These are phyloP conservation scores for Lytechinus variegatus DNA, from an alignment of 35 echinoderm and acorn worm genomes.

Conservation along the genomic window DNA sequence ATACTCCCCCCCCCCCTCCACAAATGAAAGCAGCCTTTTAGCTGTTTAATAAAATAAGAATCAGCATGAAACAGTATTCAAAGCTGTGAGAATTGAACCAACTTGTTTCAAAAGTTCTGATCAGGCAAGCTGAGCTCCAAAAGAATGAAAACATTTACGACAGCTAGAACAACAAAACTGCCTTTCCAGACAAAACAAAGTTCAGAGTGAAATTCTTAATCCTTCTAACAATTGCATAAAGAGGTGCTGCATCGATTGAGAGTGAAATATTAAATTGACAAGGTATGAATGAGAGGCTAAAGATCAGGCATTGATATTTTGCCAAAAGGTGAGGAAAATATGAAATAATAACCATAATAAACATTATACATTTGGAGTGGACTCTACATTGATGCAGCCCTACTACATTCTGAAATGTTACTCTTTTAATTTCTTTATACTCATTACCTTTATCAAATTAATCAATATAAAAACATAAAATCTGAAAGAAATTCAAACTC, in stretches of 20 bases:
- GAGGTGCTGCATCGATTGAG: not conserved
- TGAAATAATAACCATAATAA: too few relatives aligned
- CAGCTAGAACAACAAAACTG: conserved; percentile 11
- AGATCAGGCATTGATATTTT: not conserved
- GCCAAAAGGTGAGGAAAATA: not conserved
- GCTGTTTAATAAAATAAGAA: not conserved
- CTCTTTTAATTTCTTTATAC: too few relatives aligned
- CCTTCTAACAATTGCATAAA: not conserved
- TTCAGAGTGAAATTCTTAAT: not conserved
- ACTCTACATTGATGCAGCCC: not conserved
- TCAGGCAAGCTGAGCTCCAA: not conserved
- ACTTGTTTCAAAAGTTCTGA: not conserved
- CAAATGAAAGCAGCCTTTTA: not conserved
- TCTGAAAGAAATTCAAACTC: too few relatives aligned
- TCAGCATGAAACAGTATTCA: not conserved
- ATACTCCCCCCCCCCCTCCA: not conserved
- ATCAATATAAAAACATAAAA: too few relatives aligned
- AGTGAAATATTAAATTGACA: not conserved
- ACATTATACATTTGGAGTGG: not conserved
- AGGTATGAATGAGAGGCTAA: not conserved
- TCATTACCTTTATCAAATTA: too few relatives aligned
- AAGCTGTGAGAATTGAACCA: not conserved
- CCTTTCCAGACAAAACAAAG: not conserved
- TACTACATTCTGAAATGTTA: too few relatives aligned
- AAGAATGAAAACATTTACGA: not conserved